phyloP scores from a whole-genome alignment of 2,797 vertebrate species.

The Megalops cyprinoides region DNA sequence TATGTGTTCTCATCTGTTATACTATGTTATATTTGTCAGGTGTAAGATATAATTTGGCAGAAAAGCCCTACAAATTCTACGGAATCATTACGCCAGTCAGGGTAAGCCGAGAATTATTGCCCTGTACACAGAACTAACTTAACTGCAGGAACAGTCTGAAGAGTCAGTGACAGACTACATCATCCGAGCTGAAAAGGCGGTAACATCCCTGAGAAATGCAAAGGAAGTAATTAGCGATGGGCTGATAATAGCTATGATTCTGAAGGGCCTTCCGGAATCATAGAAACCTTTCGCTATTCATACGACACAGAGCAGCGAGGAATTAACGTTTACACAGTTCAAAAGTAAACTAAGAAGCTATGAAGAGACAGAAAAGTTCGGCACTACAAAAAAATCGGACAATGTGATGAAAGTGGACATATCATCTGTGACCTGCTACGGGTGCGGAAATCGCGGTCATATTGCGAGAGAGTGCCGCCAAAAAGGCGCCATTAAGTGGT shows the following conservation, averaged over 20 bases:
- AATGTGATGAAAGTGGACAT: conserved; percentile 40
- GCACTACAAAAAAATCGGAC: conserved; percentile 31
- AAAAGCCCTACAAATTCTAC: conserved; percentile 42
- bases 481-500: conserved; percentile 36
- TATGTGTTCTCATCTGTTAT: too few relatives aligned
- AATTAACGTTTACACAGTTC: conserved; percentile 30
- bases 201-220: conserved; percentile 36
- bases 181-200: conserved; percentile 27
- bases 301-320: conserved; percentile 39
- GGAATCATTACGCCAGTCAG: conserved; percentile 40
- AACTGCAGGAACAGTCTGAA: too few relatives aligned
- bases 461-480: conserved; percentile 30
- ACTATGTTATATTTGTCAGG: too few relatives aligned
- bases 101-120: conserved; percentile 45
- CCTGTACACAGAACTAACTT: too few relatives aligned
- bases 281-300: conserved; percentile 43
- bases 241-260: conserved; percentile 42
- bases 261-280: conserved; percentile 41
- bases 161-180: conserved; percentile 48
- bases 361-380: conserved; percentile 44
- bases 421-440: conserved; percentile 31
- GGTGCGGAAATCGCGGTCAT: conserved; percentile 29
- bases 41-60: too few relatives aligned
- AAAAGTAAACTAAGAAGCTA: conserved; percentile 36
- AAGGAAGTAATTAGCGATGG: too few relatives aligned